phyloP scores from a whole-genome alignment of 37 sponge, comb jelly and placozoan species.

The Ianthella basta region DNA sequence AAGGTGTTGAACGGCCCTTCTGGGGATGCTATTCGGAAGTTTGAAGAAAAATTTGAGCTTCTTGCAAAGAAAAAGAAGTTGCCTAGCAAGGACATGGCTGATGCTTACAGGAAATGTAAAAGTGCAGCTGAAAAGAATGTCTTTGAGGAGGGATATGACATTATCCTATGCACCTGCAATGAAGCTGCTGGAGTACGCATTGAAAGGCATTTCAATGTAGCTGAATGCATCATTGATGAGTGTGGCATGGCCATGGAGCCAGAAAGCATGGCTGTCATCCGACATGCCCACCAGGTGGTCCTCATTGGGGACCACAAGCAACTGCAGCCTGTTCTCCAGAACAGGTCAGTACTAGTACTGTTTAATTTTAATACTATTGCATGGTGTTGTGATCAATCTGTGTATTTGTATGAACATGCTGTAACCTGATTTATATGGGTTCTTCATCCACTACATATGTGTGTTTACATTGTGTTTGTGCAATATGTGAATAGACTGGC shows the following conservation, averaged over 20 bases:
- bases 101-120: not conserved
- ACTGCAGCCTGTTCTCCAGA: conserved; percentile 38
- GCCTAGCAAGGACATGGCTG: not conserved
- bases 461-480: no score
- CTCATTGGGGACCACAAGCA: conserved; percentile 79
- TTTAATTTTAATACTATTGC: not conserved
- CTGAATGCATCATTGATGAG: conserved; percentile 61
- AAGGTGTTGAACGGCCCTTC: not conserved
- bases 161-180: conserved; percentile 31
- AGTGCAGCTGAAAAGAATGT: not conserved
- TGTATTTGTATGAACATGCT: not conserved
- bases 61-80: not conserved
- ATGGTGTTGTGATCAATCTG: no score
- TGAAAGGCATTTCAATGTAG: not conserved
- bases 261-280: conserved; percentile 56
- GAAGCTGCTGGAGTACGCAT: not conserved
- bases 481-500: conserved; percentile 6
- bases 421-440: no score
- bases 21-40: not conserved
- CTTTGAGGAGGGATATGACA: conserved; percentile 5
- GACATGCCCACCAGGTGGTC: conserved; percentile 39
- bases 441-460: no score
- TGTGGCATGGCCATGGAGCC: conserved; percentile 71
- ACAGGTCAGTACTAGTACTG: not conserved
- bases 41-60: not conserved